Conservation (phyloP, 2,888 invertebrate genomes). For the Fragum sueziense region DNA sequence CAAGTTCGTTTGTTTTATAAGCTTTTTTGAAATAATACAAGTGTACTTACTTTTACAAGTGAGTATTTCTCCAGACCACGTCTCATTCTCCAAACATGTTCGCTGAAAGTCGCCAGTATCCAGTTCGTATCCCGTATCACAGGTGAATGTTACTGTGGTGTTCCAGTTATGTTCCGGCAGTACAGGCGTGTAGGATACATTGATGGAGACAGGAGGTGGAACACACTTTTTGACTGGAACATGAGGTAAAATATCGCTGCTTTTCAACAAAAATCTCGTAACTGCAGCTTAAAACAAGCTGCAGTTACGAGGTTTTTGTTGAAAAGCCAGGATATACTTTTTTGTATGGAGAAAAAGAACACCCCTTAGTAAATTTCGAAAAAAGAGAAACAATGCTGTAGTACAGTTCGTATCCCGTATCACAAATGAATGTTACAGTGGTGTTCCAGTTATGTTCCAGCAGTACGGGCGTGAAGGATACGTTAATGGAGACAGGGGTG, state of each 20-base stretch:
- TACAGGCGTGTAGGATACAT: constrained; percentile 8
- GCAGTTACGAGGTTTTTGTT: too few species aligned
- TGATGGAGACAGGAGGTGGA: background rate
- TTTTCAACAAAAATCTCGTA: too few species aligned
- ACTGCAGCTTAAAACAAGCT: too few species aligned
- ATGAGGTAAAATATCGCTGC: too few species aligned
- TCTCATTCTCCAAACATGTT: constrained; percentile 37
- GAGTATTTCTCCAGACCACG: constrained; percentile 45
- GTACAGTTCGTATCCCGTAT: constrained; percentile 48
- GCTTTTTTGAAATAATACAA: too few species aligned
- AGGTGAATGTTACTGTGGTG: constrained; percentile 41
- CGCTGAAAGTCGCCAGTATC: constrained; percentile 27
- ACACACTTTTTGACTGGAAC: constrained; percentile 16
- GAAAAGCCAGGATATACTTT: too few species aligned
- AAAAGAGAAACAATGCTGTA: too few species aligned
- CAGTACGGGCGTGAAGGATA: constrained; percentile 3
- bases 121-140: constrained; percentile 48
- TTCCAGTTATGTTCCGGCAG: constrained; percentile 28
- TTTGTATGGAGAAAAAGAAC: too few species aligned
- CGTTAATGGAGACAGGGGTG: background rate
- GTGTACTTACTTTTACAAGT: constrained; percentile 45
- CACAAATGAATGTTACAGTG: constrained; percentile 45
- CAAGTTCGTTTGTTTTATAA: too few species aligned
- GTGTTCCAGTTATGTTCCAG: constrained; percentile 35
- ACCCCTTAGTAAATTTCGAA: too few species aligned